These are phyloP conservation scores for Apostichopus japonicus DNA, from an alignment of 35 echinoderm and acorn worm species.

Conservation along the genomic window DNA sequence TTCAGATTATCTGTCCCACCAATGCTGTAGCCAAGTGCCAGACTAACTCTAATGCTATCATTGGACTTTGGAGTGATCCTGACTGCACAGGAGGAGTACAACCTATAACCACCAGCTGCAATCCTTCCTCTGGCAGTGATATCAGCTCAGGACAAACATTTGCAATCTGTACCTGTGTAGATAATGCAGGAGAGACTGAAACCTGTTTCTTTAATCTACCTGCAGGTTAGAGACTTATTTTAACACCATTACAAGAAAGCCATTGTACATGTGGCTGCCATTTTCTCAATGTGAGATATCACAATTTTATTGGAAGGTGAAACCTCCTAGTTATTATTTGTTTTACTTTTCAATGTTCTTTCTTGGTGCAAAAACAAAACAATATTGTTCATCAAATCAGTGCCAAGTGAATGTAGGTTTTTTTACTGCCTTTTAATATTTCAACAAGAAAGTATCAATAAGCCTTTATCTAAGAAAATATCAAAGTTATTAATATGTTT, in stretches of 20 bases:
- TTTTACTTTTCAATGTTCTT: no score
- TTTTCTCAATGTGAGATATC: no score
- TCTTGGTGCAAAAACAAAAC: no score
- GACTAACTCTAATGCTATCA: background rate
- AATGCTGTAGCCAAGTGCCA: background rate
- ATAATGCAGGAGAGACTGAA: background rate
- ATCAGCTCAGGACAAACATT: background rate
- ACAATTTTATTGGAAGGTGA: no score
- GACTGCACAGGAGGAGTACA: background rate
- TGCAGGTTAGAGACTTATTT: background rate
- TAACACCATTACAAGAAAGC: no score
- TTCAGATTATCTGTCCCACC: background rate
- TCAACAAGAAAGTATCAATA: no score
- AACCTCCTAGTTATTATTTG: no score
- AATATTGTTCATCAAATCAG: no score
- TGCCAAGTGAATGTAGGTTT: no score
- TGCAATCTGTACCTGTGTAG: conserved; percentile 1
- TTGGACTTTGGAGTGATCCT: conserved; percentile 12
- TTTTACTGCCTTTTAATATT: no score
- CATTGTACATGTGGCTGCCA: background rate
- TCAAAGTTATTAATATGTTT: no score
- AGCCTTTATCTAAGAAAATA: no score
- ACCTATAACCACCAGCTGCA: background rate
- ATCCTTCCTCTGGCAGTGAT: background rate
- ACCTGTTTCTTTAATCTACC: background rate